Percentiles rank a stretch among this genome's conserved stretches.
These are phyloP conservation scores for Chaetogeoica ovagalla DNA, from an alignment of 2,888 invertebrate genomes.

Conservation along the genomic window DNA sequence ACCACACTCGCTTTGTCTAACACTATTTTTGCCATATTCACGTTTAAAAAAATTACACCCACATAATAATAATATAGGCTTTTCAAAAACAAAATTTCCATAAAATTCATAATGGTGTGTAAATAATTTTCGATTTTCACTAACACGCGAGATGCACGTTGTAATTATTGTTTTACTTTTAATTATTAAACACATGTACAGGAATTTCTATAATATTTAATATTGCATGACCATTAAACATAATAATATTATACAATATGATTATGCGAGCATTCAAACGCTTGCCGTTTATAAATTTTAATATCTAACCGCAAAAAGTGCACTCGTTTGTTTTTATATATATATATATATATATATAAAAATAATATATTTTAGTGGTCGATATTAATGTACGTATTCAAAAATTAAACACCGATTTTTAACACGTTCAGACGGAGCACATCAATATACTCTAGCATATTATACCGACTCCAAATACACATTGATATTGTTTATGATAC, in stretches of 20 bases:
- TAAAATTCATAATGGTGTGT: slow-evolving; percentile 12
- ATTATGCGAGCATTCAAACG: slow-evolving; percentile 25
- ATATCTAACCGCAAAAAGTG: neutral
- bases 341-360: no score
- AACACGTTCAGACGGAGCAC: slow-evolving; percentile 4
- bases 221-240: slow-evolving; percentile 36
- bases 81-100: neutral
- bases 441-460: slow-evolving; percentile 1
- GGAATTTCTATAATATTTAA: slow-evolving; percentile 39
- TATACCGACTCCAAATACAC: slow-evolving; percentile 46
- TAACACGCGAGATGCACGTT: slow-evolving; percentile 46
- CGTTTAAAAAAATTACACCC: slow-evolving; percentile 7
- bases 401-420: neutral
- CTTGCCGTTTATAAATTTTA: slow-evolving; percentile 15
- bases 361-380: slow-evolving; percentile 3
- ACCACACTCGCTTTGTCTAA: slow-evolving; percentile 49
- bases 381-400: neutral
- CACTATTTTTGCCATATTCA: slow-evolving; percentile 41
- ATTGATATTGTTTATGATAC: slow-evolving; percentile 33
- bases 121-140: slow-evolving; percentile 38
- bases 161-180: slow-evolving; percentile 38
- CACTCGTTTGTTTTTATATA: slow-evolving; percentile 20
- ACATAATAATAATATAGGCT: neutral
- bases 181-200: slow-evolving; percentile 35
- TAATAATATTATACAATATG: neutral